phyloP scores from a whole-genome alignment of 2,113 vertebrate genomes.

The Xenus cinereus region DNA sequence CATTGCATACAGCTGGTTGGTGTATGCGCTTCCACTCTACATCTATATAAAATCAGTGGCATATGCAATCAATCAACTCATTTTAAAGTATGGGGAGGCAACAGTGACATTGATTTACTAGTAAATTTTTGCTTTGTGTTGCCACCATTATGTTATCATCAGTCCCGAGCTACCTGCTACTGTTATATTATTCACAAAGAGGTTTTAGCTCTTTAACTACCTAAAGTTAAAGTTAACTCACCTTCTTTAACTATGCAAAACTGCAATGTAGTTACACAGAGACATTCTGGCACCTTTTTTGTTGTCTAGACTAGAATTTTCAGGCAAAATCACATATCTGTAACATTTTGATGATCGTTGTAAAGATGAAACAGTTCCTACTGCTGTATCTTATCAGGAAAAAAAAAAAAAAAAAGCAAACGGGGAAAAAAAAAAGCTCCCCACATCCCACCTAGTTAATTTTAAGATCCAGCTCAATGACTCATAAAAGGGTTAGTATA shows the following conservation, averaged over 20 bases:
- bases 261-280: not conserved
- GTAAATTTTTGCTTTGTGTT: not conserved
- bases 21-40: not conserved
- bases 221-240: not conserved
- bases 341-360: not conserved
- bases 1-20: not conserved
- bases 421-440: fast-evolving
- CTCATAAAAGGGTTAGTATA: not conserved
- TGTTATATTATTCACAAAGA: not conserved
- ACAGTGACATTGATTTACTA: not conserved
- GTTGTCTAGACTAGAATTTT: not conserved
- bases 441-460: not conserved
- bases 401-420: too few relatives aligned
- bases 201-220: not conserved
- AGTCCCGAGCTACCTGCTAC: not conserved
- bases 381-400: not conserved
- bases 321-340: not conserved
- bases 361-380: not conserved
- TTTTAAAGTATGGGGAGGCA: not conserved
- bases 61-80: not conserved
- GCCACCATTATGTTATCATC: not conserved
- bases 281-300: not conserved
- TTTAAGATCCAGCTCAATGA: not conserved
- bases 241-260: not conserved
- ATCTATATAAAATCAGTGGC: not conserved